These are phyloP conservation scores for Tridacna gigas DNA, from an alignment of 2,888 invertebrate species.

Conservation along the genomic window DNA sequence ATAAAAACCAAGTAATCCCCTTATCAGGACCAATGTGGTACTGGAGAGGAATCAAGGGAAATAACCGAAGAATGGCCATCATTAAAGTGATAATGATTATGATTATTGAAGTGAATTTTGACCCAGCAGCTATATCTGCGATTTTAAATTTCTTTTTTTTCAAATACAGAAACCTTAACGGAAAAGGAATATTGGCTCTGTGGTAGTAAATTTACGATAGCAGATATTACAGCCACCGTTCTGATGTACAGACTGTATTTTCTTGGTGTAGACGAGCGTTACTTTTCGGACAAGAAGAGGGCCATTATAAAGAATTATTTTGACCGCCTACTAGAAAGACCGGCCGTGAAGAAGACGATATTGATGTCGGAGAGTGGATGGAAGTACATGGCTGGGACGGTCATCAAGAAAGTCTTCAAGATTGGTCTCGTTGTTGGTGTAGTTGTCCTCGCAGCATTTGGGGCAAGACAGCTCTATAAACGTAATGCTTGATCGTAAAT, in stretches of 20 bases:
- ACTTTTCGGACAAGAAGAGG: slow-evolving; percentile 61
- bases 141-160: too few relatives aligned
- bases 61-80: too few relatives aligned
- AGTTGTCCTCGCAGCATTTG: slow-evolving; percentile 5
- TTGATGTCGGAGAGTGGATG: neutral
- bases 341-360: slow-evolving; percentile 34
- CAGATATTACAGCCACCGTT: slow-evolving; percentile 70
- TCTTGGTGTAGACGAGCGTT: slow-evolving; percentile 68
- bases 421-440: slow-evolving; percentile 13
- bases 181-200: slow-evolving; percentile 69
- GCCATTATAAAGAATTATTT: slow-evolving; percentile 68
- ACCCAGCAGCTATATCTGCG: too few relatives aligned
- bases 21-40: too few relatives aligned
- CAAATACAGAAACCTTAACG: neutral
- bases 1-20: too few relatives aligned
- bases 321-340: slow-evolving; percentile 46
- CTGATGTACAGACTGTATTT: slow-evolving; percentile 67
- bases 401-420: neutral
- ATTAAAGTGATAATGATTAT: too few relatives aligned
- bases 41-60: neutral
- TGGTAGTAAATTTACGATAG: slow-evolving; percentile 72
- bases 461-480: neutral
- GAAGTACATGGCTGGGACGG: neutral
- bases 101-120: too few relatives aligned
- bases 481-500: neutral